Conservation (phyloP, 2,113 vertebrate genomes). For the Lynx canadensis region DNA sequence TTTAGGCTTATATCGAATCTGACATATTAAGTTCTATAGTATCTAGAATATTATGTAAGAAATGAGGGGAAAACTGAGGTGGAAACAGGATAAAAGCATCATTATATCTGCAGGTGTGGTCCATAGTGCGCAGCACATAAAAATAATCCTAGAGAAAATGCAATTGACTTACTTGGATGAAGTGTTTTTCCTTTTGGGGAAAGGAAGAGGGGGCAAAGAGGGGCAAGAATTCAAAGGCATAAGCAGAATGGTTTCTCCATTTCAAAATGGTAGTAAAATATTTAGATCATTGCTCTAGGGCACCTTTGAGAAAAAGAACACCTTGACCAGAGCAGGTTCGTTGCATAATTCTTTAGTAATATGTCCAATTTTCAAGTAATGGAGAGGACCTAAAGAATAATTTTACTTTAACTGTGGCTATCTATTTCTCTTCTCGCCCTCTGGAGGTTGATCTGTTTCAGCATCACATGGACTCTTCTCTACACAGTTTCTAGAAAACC, state of each 20-base stretch:
- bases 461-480: conserved; percentile 94
- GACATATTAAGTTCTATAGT: conserved; percentile 69
- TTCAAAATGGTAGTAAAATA: conserved; percentile 80
- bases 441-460: conserved; percentile 86
- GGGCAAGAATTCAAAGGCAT: conserved; percentile 79
- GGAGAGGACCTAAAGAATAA: conserved; percentile 74
- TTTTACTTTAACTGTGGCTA: conserved; percentile 82
- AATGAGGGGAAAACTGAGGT: conserved; percentile 43
- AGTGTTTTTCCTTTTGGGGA: conserved; percentile 49
- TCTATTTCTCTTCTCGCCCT: conserved; percentile 95
- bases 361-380: conserved; percentile 86
- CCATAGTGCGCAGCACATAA: not conserved
- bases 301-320: conserved; percentile 78
- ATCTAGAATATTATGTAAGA: conserved; percentile 72
- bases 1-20: conserved; percentile 71
- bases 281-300: conserved; percentile 82
- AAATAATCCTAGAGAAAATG: conserved; percentile 53
- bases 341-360: conserved; percentile 83
- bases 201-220: not conserved
- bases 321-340: conserved; percentile 72
- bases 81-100: conserved; percentile 70
- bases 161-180: conserved; percentile 40
- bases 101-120: conserved; percentile 63
- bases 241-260: conserved; percentile 84
- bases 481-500: conserved; percentile 97